Base-by-base conservation (phyloP, 2,797 vertebrate genomes). In the Lates japonicus region DNA sequence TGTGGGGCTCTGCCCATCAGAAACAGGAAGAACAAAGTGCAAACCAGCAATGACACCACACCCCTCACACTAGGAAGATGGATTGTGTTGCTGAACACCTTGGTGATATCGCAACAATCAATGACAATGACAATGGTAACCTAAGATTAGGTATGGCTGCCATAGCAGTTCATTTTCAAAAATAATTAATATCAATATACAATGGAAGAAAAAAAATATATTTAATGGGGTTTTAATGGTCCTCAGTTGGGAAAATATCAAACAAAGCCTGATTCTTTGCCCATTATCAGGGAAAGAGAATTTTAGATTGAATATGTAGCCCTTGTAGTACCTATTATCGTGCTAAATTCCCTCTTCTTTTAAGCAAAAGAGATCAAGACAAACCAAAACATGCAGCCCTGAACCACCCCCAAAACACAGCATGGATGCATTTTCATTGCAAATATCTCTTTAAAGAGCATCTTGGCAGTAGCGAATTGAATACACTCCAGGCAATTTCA, bases 21-120 rank as follows among this genome's bases (percentile, higher is more conserved):
- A 92, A 93, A 93, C 91, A 94, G 93, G 93, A 94, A 93, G 93
- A 90, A 91, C 92, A 94, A 88, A 94, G 92, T 93, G 93, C 90
- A 95, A 91, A 90, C 90, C 82, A 88, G 90, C 90, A 91, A 80
- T 70, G 74, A 88, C 35, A 72, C 87, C 87, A 86, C 92, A 87
- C 91, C 88, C 86, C 85, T 90, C 74, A 59, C 64, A 71, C 84
- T 60, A 67, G 70, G 76, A 92, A 92, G 90, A 93, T 80, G 81
- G 65, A 90, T 88, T 82, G 60, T 83, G 60, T 80, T 79, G 71
- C 74, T 83, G 74, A 82, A 86, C 87, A 88, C 78, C 84, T 86
- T 82, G 31, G 66, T 66, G 57, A 75, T 51, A 3, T 76, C 73
- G 41, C 61, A 76, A 79, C 51, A 64, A 48, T 44, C 42, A 20